phyloP scores from a whole-genome alignment of 1,140 invertebrate genomes.

The Drosophila athabasca region DNA sequence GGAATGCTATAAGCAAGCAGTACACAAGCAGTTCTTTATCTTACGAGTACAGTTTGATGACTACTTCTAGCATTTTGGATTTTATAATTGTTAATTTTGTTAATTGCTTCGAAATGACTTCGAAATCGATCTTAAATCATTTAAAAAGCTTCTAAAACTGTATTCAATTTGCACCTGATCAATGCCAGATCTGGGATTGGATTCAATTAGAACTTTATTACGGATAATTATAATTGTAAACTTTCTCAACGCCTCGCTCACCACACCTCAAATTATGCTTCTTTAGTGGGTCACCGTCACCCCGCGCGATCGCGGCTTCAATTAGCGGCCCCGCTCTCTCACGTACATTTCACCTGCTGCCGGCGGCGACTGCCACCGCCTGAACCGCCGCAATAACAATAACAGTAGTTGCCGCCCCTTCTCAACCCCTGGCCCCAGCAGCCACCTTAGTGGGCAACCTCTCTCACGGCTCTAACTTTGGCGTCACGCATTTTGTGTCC shows the following conservation, averaged over 20 bases:
- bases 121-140: neutral
- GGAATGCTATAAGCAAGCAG: no score
- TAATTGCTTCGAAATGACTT: conserved; percentile 24
- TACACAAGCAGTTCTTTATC: no score
- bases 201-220: conserved; percentile 63
- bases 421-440: neutral
- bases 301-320: conserved; percentile 42
- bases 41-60: neutral
- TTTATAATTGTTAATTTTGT: neutral
- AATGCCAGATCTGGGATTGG: conserved; percentile 1
- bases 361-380: conserved; percentile 19
- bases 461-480: neutral
- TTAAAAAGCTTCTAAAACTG: conserved; percentile 8
- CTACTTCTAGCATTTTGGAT: no score
- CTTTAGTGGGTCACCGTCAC: conserved; percentile 40
- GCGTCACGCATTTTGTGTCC: conserved; percentile 45
- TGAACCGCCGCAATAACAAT: no score
- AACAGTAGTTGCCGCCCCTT: neutral
- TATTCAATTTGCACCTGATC: conserved; percentile 38
- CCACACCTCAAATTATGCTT: conserved; percentile 28
- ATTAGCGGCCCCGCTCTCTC: conserved; percentile 36
- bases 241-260: conserved; percentile 49
- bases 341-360: conserved; percentile 55
- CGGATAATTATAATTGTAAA: conserved; percentile 43
- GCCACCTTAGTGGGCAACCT: no score